Conservation (phyloP, 1,140 invertebrate genomes). For the Hirudo medicinalis region DNA sequence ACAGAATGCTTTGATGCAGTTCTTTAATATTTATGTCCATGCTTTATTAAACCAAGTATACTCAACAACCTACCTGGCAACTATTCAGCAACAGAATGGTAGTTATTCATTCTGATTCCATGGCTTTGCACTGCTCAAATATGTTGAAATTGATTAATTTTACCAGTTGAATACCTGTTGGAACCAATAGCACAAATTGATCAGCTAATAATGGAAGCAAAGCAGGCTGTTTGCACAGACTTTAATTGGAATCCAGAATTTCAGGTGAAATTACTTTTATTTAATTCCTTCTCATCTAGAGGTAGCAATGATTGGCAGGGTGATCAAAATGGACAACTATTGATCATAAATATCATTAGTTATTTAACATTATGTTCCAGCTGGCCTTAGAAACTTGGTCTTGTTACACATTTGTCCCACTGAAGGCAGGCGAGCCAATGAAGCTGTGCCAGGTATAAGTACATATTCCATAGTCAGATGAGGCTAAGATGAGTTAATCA, state of each 20-base stretch:
- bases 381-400: neutral
- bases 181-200: slow-evolving; percentile 12
- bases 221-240: slow-evolving; percentile 10
- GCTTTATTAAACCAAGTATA: slow-evolving; percentile 10
- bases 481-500: no score
- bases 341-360: no score
- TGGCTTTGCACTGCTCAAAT: neutral
- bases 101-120: neutral
- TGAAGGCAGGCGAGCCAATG: neutral
- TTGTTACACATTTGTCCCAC: neutral
- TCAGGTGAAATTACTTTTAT: neutral
- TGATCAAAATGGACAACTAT: no score
- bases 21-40: slow-evolving; percentile 17
- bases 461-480: neutral
- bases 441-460: neutral
- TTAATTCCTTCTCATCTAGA: neutral
- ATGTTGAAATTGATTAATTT: neutral
- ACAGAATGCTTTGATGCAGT: slow-evolving; percentile 16
- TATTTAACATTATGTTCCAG: neutral
- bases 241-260: slow-evolving; percentile 16
- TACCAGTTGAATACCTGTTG: slow-evolving; percentile 13
- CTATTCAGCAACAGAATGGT: slow-evolving; percentile 17
- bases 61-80: neutral
- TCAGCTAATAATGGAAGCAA: slow-evolving; percentile 13
- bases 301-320: no score